Base-by-base conservation (phyloP, 2,113 vertebrate genomes). In the Myotis yumanensis region DNA sequence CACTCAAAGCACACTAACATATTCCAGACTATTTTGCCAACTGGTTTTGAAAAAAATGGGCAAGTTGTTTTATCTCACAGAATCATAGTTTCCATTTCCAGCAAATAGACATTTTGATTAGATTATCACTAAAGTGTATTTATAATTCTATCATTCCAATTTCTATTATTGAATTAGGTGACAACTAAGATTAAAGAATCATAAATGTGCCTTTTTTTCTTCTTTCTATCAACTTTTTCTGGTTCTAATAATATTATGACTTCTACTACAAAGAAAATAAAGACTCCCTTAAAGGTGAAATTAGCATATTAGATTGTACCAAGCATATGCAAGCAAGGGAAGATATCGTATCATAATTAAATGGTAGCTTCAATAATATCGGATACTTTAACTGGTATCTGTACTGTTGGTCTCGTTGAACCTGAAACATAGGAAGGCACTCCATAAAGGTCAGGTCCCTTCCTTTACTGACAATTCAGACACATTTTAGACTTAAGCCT, bases 121-220 rank as follows among this genome's bases (percentile, higher is more conserved):
- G 51, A 85, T 93, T 80, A 87, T 64, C 32, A 59, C 4, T 88
- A 73, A 93, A 51, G 32, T 35, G 8, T 3, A 89, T 51, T 93
- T 84, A 62, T 69, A 91, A 86, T 86, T 86, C 20, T 90, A 64
- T 79, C 48, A 90, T 92, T 85, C 20, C 28, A 93, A 48, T 92
- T 95, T 37, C 12, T 72, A n/a, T 4, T 62, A 72, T 76, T 69
- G 18, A 72, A 86, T 93, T 77, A 81, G 35, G 11, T 51, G 6
- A 84, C 7, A 72, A 9, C 10, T 85, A 80, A 85, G 4, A 75
- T 35, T 87, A 9, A 79, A 92, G 88, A 76, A 71, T 57, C 46
- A 92, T 87, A 93, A 71, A 66, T 76, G 3, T 86, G 30, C 1
- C 64, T 2, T 40, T 71, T 76, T 32, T 16, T 20, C n/a, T 89